Conservation (phyloP, 2,888 invertebrate species). For the Eupsilia transversa region DNA sequence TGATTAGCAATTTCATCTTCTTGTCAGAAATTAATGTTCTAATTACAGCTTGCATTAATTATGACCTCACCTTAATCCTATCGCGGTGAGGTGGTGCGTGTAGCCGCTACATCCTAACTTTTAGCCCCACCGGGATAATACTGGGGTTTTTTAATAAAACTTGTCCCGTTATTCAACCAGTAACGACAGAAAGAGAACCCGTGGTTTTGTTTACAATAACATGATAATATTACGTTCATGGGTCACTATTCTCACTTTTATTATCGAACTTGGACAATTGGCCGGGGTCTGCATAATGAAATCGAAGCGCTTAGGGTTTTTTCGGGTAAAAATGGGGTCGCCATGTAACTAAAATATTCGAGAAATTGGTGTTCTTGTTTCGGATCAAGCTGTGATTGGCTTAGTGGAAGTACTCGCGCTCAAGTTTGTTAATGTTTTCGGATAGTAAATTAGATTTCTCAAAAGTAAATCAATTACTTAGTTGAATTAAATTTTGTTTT, state of each 20-base stretch:
- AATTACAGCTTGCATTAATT: slow-evolving; percentile 42
- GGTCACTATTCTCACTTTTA: slow-evolving; percentile 65
- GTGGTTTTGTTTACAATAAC: slow-evolving; percentile 69
- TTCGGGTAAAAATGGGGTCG: slow-evolving; percentile 35
- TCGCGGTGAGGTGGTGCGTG: slow-evolving; percentile 34
- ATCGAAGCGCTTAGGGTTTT: slow-evolving; percentile 53
- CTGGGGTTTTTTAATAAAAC: slow-evolving; percentile 67
- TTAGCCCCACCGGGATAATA: slow-evolving; percentile 29
- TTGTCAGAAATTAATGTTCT: slow-evolving; percentile 21
- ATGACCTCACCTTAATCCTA: slow-evolving; percentile 15
- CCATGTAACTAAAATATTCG: slow-evolving; percentile 41
- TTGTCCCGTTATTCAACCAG: slow-evolving; percentile 61
- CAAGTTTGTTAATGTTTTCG: slow-evolving; percentile 21
- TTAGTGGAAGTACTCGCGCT: slow-evolving; percentile 18
- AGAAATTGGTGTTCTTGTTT: slow-evolving; percentile 50
- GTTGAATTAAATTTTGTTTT: slow-evolving; percentile 27
- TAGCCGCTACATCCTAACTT: slow-evolving; percentile 19
- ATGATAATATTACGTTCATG: slow-evolving; percentile 63
- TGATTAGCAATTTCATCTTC: slow-evolving; percentile 10
- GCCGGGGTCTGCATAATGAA: slow-evolving; percentile 61
- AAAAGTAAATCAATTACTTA: slow-evolving; percentile 27
- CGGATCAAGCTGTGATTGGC: slow-evolving; percentile 49
- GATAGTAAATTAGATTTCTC: slow-evolving; percentile 32
- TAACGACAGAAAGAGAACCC: slow-evolving; percentile 49
- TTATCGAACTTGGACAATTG: slow-evolving; percentile 65